Evolutionary conservation across 2,113 vertebrate genomes (phyloP).

Genomic region (Erythrocebus patas): DNA sequence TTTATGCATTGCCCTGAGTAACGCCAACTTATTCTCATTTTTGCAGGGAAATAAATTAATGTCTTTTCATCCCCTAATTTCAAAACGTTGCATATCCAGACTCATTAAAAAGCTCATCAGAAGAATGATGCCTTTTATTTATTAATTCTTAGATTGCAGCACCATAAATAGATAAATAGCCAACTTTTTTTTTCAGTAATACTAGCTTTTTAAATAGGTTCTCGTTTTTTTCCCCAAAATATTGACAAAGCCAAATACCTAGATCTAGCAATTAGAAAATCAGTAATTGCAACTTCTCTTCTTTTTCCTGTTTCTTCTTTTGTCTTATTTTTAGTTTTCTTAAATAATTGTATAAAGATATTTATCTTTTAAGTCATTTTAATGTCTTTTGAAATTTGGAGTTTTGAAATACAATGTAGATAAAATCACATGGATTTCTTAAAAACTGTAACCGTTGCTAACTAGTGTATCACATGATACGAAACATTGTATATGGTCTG

Average conservation of each 20-base stretch:
- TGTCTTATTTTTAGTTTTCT: background rate
- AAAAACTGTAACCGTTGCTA: background rate
- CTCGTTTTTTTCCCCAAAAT: background rate
- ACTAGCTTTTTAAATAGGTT: background rate
- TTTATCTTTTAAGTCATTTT: background rate
- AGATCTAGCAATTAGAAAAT: background rate
- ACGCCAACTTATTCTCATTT: background rate
- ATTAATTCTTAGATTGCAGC: background rate
- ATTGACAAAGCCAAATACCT: background rate
- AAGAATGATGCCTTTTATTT: background rate
- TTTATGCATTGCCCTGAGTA: background rate
- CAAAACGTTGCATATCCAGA: background rate
- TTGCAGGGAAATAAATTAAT: background rate
- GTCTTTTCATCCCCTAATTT: background rate
- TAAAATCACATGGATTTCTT: background rate
- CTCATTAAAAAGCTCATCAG: background rate
- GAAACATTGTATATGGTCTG: background rate
- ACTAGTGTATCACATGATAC: background rate
- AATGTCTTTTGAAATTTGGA: conserved; percentile 5
- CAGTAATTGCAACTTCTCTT: background rate
- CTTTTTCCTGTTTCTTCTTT: background rate
- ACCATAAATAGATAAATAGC: background rate
- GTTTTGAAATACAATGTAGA: background rate
- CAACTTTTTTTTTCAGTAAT: background rate
- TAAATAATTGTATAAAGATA: background rate